Evolutionary conservation across 35 echinoderm and acorn worm species (phyloP).

Genomic region (Strongylocentrotus purpuratus): DNA sequence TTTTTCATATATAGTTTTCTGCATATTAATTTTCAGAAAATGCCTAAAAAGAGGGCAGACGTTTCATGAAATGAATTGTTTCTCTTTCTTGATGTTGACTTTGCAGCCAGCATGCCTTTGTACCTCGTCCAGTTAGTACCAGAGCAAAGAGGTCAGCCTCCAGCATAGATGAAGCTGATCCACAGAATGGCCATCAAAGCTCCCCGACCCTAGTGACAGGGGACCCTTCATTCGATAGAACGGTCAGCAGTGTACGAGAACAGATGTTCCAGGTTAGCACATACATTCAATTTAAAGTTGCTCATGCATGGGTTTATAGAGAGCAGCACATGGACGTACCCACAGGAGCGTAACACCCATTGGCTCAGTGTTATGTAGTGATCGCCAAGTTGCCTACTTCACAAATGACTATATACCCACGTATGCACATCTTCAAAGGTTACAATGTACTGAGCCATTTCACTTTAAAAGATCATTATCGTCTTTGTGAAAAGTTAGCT

Average conservation of each 20-base stretch:
- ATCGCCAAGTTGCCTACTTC: too few relatives aligned
- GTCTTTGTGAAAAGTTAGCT: too few relatives aligned
- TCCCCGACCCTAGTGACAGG: neutral
- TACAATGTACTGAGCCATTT: too few relatives aligned
- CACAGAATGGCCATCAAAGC: neutral
- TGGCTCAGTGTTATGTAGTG: too few relatives aligned
- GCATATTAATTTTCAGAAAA: neutral
- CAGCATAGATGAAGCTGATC: conserved; percentile 19
- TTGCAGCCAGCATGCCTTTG: neutral
- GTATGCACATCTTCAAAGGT: too few relatives aligned
- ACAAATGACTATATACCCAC: too few relatives aligned
- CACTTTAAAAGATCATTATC: too few relatives aligned
- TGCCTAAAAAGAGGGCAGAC: neutral
- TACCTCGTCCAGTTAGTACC: conserved; percentile 5
- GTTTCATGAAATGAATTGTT: neutral
- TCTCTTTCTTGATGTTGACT: neutral
- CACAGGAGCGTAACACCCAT: too few relatives aligned
- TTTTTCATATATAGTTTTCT: neutral
- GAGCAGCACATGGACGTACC: too few relatives aligned
- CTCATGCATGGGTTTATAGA: too few relatives aligned
- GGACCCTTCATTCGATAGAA: conserved; percentile 49
- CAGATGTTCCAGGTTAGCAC: neutral
- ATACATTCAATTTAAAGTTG: too few relatives aligned
- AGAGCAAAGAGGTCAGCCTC: conserved; percentile 16
- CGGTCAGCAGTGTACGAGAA: neutral